phyloP scores from a whole-genome alignment of 2,113 vertebrate genomes.

The Vidua macroura region DNA sequence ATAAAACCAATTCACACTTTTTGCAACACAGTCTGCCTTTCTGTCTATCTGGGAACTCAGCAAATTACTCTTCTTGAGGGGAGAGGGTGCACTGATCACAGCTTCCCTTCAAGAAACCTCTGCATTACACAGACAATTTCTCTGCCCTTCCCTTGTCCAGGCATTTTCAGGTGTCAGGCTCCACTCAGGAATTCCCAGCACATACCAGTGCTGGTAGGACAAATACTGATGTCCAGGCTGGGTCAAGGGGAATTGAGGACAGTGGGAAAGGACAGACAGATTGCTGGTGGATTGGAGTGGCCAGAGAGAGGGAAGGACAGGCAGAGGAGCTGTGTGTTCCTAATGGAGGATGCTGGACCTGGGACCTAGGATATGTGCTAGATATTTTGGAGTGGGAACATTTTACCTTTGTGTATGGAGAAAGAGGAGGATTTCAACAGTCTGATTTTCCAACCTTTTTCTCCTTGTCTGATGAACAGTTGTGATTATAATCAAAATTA shows the following conservation, averaged over 20 bases:
- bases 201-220: not conserved
- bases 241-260: not conserved
- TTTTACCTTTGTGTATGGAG: not conserved
- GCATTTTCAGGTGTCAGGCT: not conserved
- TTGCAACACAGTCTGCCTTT: fast-evolving
- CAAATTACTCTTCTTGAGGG: not conserved
- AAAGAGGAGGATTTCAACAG: not conserved
- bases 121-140: not conserved
- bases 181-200: not conserved
- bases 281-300: not conserved
- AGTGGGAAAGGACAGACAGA: not conserved
- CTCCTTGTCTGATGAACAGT: not conserved
- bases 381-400: not conserved
- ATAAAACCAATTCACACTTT: not conserved
- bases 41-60: not conserved
- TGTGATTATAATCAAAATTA: not conserved
- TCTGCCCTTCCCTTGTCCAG: not conserved
- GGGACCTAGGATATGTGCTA: fast-evolving
- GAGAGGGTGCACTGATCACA: not conserved
- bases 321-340: not conserved
- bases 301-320: not conserved
- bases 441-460: not conserved
- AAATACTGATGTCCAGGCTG: not conserved
- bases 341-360: not conserved
- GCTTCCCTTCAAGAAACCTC: not conserved